phyloP scores from a whole-genome alignment of 2,113 vertebrate genomes.

The Trinectes maculatus region DNA sequence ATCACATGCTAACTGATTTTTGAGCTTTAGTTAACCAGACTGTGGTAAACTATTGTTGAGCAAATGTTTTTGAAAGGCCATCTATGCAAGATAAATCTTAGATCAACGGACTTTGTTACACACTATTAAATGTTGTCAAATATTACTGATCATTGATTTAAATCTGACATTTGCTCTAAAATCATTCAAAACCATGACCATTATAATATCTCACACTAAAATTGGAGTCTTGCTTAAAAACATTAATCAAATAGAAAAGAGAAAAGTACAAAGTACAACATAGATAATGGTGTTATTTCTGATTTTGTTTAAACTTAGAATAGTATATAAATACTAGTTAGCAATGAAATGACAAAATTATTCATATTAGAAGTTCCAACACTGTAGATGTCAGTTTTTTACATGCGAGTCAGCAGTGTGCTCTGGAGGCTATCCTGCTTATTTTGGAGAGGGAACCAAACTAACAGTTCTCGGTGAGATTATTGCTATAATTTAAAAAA shows the following conservation, averaged over 20 bases:
- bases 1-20: no score
- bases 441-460: slow-evolving; percentile 75
- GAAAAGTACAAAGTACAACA: background rate
- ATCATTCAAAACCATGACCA: no score
- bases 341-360: background rate
- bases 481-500: background rate
- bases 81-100: background rate
- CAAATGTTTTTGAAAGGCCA: background rate
- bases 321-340: background rate
- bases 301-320: background rate
- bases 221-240: background rate
- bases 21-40: background rate
- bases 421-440: slow-evolving; percentile 37
- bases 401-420: slow-evolving; percentile 24
- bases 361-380: background rate
- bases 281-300: background rate
- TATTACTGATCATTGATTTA: background rate
- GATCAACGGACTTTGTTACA: background rate
- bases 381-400: slow-evolving; percentile 16
- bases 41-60: no score
- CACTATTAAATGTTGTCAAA: background rate
- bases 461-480: slow-evolving; percentile 65
- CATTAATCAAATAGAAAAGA: background rate
- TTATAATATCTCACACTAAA: background rate
- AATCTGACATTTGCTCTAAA: background rate